These are phyloP conservation scores for Cariama cristata DNA, from an alignment of 2,113 vertebrate species.

Conservation along the genomic window DNA sequence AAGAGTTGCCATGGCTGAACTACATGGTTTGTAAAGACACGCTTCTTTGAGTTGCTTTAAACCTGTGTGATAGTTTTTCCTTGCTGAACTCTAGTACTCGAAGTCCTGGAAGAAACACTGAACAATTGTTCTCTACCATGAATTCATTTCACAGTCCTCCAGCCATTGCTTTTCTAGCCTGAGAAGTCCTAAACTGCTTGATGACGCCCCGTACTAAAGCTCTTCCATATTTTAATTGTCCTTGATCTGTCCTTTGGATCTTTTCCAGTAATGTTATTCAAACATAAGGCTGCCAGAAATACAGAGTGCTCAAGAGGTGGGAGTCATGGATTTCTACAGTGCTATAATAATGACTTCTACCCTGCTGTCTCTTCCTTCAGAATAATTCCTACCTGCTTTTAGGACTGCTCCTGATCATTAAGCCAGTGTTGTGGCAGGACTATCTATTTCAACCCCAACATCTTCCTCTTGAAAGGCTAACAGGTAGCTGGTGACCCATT, in stretches of 20 bases:
- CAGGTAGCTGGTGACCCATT: background rate
- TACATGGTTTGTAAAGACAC: background rate
- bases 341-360: background rate
- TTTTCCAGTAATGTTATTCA: background rate
- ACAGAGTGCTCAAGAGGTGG: background rate
- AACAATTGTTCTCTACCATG: background rate
- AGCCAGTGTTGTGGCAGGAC: background rate
- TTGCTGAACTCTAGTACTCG: background rate
- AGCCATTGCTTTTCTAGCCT: background rate
- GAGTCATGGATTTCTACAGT: background rate
- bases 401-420: background rate
- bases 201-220: background rate
- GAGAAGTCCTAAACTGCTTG: background rate
- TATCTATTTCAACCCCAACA: background rate
- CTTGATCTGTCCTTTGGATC: background rate
- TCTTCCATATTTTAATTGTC: background rate
- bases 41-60: background rate
- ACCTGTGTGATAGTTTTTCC: background rate
- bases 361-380: background rate
- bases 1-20: background rate
- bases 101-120: background rate
- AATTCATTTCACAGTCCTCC: background rate
- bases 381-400: background rate
- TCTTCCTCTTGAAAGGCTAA: background rate
- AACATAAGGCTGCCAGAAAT: background rate